Evolutionary conservation across 2,797 vertebrate genomes (phyloP), one percentile per base, ranked within the genome.

Genomic region (Amphiprion clarkii): DNA sequence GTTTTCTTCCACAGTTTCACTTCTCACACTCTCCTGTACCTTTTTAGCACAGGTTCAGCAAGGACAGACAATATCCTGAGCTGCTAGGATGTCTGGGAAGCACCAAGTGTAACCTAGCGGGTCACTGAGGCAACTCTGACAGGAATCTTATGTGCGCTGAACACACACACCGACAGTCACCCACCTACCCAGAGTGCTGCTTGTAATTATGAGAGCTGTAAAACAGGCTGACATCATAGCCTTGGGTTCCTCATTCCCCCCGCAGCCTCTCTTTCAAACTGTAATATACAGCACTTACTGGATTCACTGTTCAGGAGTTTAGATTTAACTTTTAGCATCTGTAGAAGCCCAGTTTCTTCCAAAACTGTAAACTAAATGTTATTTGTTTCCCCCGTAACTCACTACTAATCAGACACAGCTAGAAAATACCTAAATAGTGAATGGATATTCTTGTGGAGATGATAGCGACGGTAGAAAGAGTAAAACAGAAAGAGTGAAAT

Each of bases 141-240:
- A 81, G 74, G 75, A 85, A 82, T 86, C 79, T 73, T 82, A 63
- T 79, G 80, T 81, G 63, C 64, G 46, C 62, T 76, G 77, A 55
- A 71, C 51, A 55, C 36, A 76, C 76, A 82, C 60, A 55, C 63
- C 61, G 54, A 77, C 67, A 89, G 73, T 79, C 78, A 89, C 69
- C 62, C 79, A 87, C 84, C 77, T 84, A 84, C 79, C 74, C 71
- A 51, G 71, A 79, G 79, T 64, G 27, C 76, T 70, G 79, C 73
- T 84, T 90, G 81, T 92, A 92, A 92, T 94, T 90, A 92, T 85
- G 49, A 86, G 76, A 83, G 74, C 85, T 79, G 77, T 92, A 91
- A 91, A 92, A 89, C 79, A 76, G 84, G 79, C 84, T 94, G 89
- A 92, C 91, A 91, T 92, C 89, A 91, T 90, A 67, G 81, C 84